Conservation (phyloP, 2,888 invertebrate genomes). For the Drosophila mayaguana region DNA sequence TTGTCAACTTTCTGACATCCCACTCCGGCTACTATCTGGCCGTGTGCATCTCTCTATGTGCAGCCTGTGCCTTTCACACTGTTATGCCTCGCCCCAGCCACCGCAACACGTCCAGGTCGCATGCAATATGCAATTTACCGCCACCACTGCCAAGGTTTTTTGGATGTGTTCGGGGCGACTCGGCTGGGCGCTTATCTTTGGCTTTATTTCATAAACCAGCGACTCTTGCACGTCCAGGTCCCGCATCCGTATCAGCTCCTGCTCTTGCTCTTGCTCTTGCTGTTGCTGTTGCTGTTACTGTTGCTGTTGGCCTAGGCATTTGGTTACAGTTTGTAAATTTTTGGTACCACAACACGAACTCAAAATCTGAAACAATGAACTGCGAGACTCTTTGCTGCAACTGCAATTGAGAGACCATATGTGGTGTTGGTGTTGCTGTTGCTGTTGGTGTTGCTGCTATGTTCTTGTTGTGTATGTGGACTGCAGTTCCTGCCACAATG, state of each 20-base stretch:
- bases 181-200: constrained; percentile 71
- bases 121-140: constrained; percentile 76
- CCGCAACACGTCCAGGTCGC: constrained; percentile 26
- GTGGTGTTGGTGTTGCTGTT: constrained; percentile 8
- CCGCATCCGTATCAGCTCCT: constrained; percentile 21
- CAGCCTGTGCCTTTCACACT: constrained; percentile 41
- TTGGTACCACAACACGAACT: constrained; percentile 66
- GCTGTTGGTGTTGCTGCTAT: constrained; percentile 9
- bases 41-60: constrained; percentile 58
- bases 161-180: constrained; percentile 51
- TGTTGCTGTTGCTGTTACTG: constrained; percentile 16
- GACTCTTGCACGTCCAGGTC: constrained; percentile 42
- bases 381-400: constrained; percentile 65
- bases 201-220: constrained; percentile 78
- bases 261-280: constrained; percentile 23
- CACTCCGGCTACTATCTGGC: constrained; percentile 46
- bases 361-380: constrained; percentile 71
- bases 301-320: constrained; percentile 36
- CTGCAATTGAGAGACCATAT: constrained; percentile 65
- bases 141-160: constrained; percentile 61
- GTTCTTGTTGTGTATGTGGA: constrained; percentile 47
- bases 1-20: constrained; percentile 75
- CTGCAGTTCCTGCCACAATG: constrained; percentile 75
- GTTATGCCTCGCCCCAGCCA: constrained; percentile 19
- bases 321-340: constrained; percentile 72